Conservation (phyloP, 2,113 vertebrate genomes). For the Dolichallabes microphthalmus region DNA sequence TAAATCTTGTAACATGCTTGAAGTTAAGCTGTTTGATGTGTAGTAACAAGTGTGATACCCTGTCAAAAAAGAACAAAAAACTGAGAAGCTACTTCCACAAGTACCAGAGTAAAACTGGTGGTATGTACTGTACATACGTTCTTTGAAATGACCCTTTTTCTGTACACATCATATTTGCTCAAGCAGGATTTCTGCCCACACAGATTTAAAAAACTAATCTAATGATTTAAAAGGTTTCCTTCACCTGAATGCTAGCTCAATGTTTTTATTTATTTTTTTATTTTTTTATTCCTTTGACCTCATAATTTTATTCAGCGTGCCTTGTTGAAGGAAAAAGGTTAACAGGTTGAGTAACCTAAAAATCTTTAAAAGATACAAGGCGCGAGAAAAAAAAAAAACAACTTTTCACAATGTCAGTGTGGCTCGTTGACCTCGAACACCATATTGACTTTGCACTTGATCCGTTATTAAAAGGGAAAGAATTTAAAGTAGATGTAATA, state of each 20-base stretch:
- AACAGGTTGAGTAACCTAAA: slow-evolving; percentile 2
- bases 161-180: background rate
- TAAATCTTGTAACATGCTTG: background rate
- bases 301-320: slow-evolving; percentile 6
- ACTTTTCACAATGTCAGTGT: background rate
- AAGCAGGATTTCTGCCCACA: background rate
- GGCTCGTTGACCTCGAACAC: background rate
- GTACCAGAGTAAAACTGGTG: background rate
- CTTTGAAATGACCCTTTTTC: background rate
- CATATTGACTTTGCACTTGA: background rate
- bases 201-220: background rate
- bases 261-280: background rate
- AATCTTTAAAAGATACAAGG: slow-evolving; percentile 16
- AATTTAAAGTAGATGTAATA: background rate
- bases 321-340: slow-evolving; percentile 8
- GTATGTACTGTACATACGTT: background rate
- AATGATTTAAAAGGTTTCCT: background rate
- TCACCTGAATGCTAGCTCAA: background rate
- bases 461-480: background rate
- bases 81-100: no score
- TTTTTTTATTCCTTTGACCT: background rate
- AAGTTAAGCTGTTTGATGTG: background rate
- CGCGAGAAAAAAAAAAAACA: background rate
- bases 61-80: background rate
- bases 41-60: background rate